Percentiles rank a stretch among this genome's conserved stretches.
Evolutionary conservation across 1,140 invertebrate genomes (phyloP).

Genomic region (Nymphalis io): DNA sequence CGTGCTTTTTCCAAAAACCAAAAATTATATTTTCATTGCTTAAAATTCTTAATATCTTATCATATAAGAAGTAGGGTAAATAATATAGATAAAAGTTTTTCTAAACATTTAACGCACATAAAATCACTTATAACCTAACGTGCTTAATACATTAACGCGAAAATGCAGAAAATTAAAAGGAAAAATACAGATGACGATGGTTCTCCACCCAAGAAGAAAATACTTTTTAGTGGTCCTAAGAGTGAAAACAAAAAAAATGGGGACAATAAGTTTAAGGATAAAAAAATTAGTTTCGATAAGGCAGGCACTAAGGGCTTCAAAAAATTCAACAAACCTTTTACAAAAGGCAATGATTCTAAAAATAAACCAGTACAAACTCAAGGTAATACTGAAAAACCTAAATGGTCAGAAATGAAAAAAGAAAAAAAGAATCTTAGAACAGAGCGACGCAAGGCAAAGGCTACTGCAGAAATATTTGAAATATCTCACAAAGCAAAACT

Average conservation of each 20-base stretch:
- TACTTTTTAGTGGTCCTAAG: slow-evolving; percentile 41
- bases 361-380: slow-evolving; percentile 37
- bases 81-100: no score
- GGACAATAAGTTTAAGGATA: slow-evolving; percentile 16
- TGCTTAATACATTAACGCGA: not conserved
- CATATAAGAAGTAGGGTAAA: no score
- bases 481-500: slow-evolving; percentile 87
- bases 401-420: slow-evolving; percentile 88
- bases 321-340: slow-evolving; percentile 43
- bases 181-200: slow-evolving; percentile 49
- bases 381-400: slow-evolving; percentile 80
- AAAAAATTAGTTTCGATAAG: slow-evolving; percentile 42
- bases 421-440: slow-evolving; percentile 85
- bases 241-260: slow-evolving; percentile 35
- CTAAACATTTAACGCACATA: not conserved
- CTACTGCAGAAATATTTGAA: slow-evolving; percentile 83
- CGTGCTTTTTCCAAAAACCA: no score
- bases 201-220: slow-evolving; percentile 55
- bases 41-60: no score
- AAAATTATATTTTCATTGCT: no score
- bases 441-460: slow-evolving; percentile 76
- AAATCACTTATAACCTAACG: slow-evolving; percentile 3
- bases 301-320: slow-evolving; percentile 49
- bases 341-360: slow-evolving; percentile 45
- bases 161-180: slow-evolving; percentile 69